Base-by-base conservation (phyloP, 2,888 invertebrate species). In the Ischnura elegans region DNA sequence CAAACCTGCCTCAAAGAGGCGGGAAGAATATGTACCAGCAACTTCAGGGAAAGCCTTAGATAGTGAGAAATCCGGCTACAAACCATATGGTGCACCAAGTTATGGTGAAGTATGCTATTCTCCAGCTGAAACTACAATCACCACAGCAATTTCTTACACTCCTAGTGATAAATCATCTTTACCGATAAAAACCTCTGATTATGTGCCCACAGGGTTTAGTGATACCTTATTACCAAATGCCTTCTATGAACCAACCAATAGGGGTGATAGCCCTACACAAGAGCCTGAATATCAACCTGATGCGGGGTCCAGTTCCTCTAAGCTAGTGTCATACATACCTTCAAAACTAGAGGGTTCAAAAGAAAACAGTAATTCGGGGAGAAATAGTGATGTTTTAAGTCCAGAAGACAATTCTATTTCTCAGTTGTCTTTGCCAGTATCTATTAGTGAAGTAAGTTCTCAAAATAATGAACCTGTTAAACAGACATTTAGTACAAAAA, bases 221-320 rank as follows among this genome's bases (percentile, higher is more conserved):
- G 90, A 90, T 90, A 66, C 0, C 19, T 90, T 43, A 43, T 61
- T 90, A 43, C 66, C 61, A 10, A 45, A 87, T 43, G 55, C 93
- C 29, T 86, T 93, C 4, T 94, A 94, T 87, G 84, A 94, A 51
- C 94, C 94, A 84, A 94, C 94, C 29, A 90, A 46, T 86, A 87
- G 87, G 16, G 94, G 93, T 51, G 43, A 90, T 8, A 66, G 90
- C 42, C 90, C 90, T 25, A 61, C 42, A n/a, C 47, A 36, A 76
- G 94, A 94, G 76, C 94, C 94, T 36, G 93, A 94, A 47, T 94
- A 94, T 94, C 90, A 90, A 45, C 94, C 94, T 21, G 36, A 86
- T 46, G 43, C 55, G 19, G 93, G 46, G 13, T 87, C 25, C 66
- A 84, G 43, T 21, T 93, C 46, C 19, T 61, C 93, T 43, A 46